Conservation (phyloP, 2,888 invertebrate genomes). For the Drosophila hawaiiensis region DNA sequence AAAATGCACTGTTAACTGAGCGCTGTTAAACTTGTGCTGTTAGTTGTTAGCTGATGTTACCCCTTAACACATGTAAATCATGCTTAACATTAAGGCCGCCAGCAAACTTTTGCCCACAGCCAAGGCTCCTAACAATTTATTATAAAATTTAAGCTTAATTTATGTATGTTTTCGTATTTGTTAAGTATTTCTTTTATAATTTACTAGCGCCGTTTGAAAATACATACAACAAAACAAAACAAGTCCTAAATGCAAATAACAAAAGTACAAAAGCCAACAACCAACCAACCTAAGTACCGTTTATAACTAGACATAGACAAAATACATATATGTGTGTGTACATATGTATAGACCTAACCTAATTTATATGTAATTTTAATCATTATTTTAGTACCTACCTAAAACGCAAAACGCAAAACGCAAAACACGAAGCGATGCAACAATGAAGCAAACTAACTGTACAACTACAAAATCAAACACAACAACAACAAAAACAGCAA, state of each 20-base stretch:
- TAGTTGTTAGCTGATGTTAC: conserved; percentile 28
- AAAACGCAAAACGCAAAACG: conserved; percentile 54
- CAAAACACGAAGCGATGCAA: conserved; percentile 38
- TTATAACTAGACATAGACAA: conserved; percentile 63
- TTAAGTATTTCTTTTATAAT: conserved; percentile 73
- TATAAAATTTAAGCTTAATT: conserved; percentile 38
- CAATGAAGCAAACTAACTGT: conserved; percentile 42
- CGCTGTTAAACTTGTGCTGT: conserved; percentile 18
- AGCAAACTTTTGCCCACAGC: conserved; percentile 59
- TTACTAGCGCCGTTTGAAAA: conserved; percentile 56
- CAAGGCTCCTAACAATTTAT: conserved; percentile 54
- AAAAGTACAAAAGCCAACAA: conserved; percentile 81
- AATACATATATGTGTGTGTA: conserved; percentile 21
- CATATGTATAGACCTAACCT: conserved; percentile 42
- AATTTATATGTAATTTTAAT: conserved; percentile 55
- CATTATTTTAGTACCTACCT: conserved; percentile 66
- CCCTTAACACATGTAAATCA: conserved; percentile 38
- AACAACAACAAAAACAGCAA: conserved; percentile 39
- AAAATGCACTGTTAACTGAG: conserved; percentile 3
- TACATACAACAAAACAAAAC: conserved; percentile 55
- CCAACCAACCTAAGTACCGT: conserved; percentile 79
- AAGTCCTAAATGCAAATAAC: conserved; percentile 79
- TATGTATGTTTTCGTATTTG: conserved; percentile 65
- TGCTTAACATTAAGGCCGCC: conserved; percentile 43
- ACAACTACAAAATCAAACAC: conserved; percentile 34